Conservation (phyloP, 2,113 vertebrate genomes). For the Crypturellus undulatus region DNA sequence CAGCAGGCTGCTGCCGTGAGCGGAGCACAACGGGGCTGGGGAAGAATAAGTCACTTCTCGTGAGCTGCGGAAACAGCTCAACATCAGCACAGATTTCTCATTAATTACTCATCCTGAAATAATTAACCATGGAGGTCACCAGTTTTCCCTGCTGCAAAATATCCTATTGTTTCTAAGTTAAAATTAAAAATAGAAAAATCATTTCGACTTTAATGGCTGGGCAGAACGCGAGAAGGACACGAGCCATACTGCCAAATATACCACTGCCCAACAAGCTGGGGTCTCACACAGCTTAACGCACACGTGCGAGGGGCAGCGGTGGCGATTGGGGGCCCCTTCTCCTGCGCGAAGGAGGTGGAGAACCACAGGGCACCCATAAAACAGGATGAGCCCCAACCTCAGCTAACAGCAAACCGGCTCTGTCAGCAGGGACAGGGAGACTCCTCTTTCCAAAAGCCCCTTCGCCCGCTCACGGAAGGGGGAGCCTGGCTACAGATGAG, state of each 20-base stretch:
- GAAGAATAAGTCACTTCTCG: not conserved
- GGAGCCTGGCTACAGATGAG: not conserved
- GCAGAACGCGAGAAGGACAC: not conserved
- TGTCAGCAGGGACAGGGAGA: not conserved
- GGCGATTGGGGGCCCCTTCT: not conserved
- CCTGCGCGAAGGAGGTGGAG: not conserved
- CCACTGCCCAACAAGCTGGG: not conserved
- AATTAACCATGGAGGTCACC: not conserved
- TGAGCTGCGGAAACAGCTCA: not conserved
- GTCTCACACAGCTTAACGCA: not conserved
- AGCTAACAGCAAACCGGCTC: not conserved
- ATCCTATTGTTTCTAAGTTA: not conserved
- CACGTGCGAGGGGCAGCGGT: accelerated
- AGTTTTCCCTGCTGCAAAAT: not conserved
- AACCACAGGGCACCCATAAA: too few relatives aligned
- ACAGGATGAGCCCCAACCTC: not conserved
- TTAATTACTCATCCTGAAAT: not conserved
- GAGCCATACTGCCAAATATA: not conserved
- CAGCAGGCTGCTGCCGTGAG: not conserved
- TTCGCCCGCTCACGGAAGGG: not conserved
- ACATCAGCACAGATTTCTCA: not conserved
- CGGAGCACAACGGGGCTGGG: not conserved
- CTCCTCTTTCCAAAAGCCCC: not conserved
- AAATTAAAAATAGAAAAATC: not conserved
- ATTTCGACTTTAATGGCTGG: not conserved